Conservation (phyloP, 92 coral and sea anemone genomes). For the Porites cylindrica region DNA sequence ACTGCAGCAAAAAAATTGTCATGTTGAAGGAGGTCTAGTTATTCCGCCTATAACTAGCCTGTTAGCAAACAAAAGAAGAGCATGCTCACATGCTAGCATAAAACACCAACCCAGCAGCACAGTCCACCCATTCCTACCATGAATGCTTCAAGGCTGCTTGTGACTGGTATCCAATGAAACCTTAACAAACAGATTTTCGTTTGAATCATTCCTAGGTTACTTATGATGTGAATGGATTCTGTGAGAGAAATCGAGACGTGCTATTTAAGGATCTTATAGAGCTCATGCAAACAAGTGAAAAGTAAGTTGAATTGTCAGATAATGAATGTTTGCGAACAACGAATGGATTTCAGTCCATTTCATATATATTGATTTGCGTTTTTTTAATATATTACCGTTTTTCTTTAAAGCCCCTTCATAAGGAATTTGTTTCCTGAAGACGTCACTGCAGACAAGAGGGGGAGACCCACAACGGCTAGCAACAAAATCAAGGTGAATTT, state of each 20-base stretch:
- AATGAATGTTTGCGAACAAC: too few relatives aligned
- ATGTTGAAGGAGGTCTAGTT: too few relatives aligned
- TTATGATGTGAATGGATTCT: slow-evolving; percentile 91
- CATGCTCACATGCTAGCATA: too few relatives aligned
- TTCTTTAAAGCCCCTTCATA: slow-evolving; percentile 76
- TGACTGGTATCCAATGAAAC: background rate
- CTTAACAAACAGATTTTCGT: background rate
- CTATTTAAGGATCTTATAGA: slow-evolving; percentile 97
- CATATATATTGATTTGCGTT: background rate
- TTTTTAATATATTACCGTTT: background rate
- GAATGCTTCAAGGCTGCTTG: too few relatives aligned
- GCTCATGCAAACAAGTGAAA: slow-evolving; percentile 96
- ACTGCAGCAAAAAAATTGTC: too few relatives aligned
- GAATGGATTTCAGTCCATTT: too few relatives aligned
- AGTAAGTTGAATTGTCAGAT: slow-evolving; percentile 48
- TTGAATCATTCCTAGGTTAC: slow-evolving; percentile 72
- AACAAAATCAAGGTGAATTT: slow-evolving; percentile 86
- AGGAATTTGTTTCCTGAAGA: slow-evolving; percentile 91
- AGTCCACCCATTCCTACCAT: background rate
- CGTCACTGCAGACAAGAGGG: slow-evolving; percentile 85
- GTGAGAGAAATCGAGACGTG: slow-evolving; percentile 98
- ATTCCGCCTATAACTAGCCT: too few relatives aligned
- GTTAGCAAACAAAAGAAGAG: too few relatives aligned
- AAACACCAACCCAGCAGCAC: background rate
- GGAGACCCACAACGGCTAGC: slow-evolving; percentile 97